These are phyloP conservation scores for Sphinx pinastri DNA, from an alignment of 2,888 invertebrate species.

Conservation along the genomic window DNA sequence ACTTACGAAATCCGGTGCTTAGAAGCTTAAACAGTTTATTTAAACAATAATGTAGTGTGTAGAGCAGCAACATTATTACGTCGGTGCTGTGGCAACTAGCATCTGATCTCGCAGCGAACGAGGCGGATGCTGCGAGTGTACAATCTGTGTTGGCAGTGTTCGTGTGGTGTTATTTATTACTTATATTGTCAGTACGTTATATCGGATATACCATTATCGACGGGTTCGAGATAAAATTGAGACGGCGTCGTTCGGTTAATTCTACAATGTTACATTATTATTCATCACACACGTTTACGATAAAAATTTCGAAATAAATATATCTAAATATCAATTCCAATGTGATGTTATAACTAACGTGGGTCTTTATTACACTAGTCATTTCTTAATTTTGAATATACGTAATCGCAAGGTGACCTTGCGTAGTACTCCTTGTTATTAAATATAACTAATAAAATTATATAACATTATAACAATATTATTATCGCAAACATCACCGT, in stretches of 20 bases:
- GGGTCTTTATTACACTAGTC: slow-evolving; percentile 51
- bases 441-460: slow-evolving; percentile 32
- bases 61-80: too few species aligned
- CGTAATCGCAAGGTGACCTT: slow-evolving; percentile 24
- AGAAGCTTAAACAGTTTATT: neutral
- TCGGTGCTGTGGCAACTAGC: neutral
- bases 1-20: too few species aligned
- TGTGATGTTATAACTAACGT: slow-evolving; percentile 52
- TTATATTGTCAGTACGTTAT: slow-evolving; percentile 10
- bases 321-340: slow-evolving; percentile 57
- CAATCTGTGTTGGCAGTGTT: neutral
- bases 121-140: neutral
- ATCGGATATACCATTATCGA: neutral
- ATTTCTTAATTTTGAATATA: slow-evolving; percentile 30
- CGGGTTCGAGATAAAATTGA: slow-evolving; percentile 17
- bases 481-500: slow-evolving; percentile 48
- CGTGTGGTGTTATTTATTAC: slow-evolving; percentile 2
- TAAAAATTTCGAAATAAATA: slow-evolving; percentile 43
- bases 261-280: slow-evolving; percentile 13
- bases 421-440: neutral
- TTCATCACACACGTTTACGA: slow-evolving; percentile 32
- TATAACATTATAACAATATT: slow-evolving; percentile 33
- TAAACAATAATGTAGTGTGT: neutral
- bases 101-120: neutral
- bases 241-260: slow-evolving; percentile 18